Percentiles rank a stretch among this genome's conserved stretches.
phyloP scores from a whole-genome alignment of 2,888 invertebrate species.

The Herminia tarsipennalis region DNA sequence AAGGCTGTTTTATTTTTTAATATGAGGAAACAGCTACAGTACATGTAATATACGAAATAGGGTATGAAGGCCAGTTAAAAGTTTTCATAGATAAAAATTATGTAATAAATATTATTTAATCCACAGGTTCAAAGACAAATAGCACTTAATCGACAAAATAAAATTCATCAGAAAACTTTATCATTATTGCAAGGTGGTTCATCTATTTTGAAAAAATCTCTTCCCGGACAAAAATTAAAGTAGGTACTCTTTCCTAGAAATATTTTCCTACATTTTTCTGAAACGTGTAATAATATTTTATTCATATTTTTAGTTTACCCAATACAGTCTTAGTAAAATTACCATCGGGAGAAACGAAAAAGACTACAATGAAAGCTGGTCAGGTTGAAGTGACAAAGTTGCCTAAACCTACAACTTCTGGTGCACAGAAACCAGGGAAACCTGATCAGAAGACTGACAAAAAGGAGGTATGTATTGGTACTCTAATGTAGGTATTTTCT shows the following conservation, averaged over 20 bases:
- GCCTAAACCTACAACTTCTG: constrained; percentile 69
- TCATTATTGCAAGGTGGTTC: constrained; percentile 90
- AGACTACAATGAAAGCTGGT: constrained; percentile 68
- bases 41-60: no score
- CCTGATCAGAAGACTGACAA: constrained; percentile 67
- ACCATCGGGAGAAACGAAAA: constrained; percentile 77
- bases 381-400: constrained; percentile 76
- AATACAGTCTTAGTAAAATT: constrained; percentile 80
- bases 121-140: constrained; percentile 90
- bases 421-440: constrained; percentile 57
- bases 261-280: neutral
- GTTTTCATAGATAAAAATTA: no score
- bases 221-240: constrained; percentile 76
- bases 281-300: neutral
- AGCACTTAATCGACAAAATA: constrained; percentile 89
- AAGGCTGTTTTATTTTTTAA: no score
- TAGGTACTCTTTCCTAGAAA: constrained; percentile 45
- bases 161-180: constrained; percentile 89
- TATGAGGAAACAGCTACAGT: no score
- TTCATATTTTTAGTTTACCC: constrained; percentile 65
- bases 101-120: no score
- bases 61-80: no score
- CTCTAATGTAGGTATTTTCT: no score
- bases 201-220: constrained; percentile 79
- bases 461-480: constrained; percentile 63